These are phyloP conservation scores for Philopedon plagiatum DNA, from an alignment of 2,888 invertebrate species.

Conservation along the genomic window DNA sequence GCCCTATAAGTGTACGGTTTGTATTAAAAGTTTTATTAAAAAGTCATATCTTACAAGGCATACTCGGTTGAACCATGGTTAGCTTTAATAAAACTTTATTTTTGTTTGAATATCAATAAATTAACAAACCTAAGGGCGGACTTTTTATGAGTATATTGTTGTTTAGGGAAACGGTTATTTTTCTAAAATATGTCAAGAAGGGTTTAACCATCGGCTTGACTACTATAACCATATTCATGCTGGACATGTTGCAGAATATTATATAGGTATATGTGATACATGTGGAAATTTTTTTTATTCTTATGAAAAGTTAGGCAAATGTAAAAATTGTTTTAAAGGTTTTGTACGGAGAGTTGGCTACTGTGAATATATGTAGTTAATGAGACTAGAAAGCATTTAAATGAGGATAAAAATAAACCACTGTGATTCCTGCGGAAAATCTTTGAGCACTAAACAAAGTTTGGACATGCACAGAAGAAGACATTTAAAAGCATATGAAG, in stretches of 20 bases:
- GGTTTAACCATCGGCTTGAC: neutral
- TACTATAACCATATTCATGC: neutral
- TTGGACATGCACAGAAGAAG: constrained; percentile 55
- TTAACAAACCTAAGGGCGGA: neutral
- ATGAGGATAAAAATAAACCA: neutral
- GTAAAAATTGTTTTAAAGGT: too few species aligned
- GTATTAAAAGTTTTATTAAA: constrained; percentile 69
- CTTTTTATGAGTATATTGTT: too few species aligned
- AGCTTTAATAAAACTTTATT: neutral
- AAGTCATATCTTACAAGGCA: constrained; percentile 55
- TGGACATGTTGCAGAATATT: neutral
- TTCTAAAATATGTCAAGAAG: neutral
- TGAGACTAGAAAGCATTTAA: too few species aligned
- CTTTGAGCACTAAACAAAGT: neutral
- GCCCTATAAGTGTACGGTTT: constrained; percentile 70
- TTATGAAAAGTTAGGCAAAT: too few species aligned
- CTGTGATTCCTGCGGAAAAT: constrained; percentile 13
- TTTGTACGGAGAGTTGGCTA: too few species aligned
- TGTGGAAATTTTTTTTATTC: too few species aligned
- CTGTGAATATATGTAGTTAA: too few species aligned
- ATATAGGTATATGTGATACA: too few species aligned
- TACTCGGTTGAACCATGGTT: constrained; percentile 47
- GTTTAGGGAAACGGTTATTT: too few species aligned
- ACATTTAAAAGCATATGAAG: constrained; percentile 70
- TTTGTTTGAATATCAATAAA: neutral